Evolutionary conservation across 2,888 invertebrate species (phyloP).

Genomic region (Spodoptera exigua): DNA sequence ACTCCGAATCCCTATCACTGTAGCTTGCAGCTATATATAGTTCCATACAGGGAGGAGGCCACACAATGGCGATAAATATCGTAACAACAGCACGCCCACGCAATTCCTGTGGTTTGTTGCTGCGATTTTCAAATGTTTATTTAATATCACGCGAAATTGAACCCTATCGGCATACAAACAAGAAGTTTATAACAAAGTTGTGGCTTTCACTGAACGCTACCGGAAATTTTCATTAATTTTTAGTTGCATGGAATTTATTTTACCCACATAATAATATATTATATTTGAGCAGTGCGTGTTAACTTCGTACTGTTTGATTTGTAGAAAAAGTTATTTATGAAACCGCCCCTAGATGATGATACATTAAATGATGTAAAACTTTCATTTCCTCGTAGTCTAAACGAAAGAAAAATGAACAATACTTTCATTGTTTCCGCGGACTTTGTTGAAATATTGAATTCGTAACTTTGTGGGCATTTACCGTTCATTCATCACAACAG

Average conservation of each 20-base stretch:
- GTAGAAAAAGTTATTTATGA: conserved; percentile 3
- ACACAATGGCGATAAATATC: conserved; percentile 62
- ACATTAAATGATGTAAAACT: conserved; percentile 3
- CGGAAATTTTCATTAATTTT: conserved; percentile 34
- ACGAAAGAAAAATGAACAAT: conserved; percentile 42
- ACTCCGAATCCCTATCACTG: conserved; percentile 52
- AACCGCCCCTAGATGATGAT: not conserved
- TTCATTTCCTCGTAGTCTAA: conserved; percentile 18
- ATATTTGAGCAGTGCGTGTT: conserved; percentile 1
- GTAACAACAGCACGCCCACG: conserved; percentile 56
- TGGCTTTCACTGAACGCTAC: conserved; percentile 34
- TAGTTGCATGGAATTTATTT: not conserved
- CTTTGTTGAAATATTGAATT: conserved; percentile 43
- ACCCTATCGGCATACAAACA: conserved; percentile 46
- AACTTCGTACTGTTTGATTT: not conserved
- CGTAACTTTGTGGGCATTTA: conserved; percentile 38
- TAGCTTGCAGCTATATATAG: conserved; percentile 49
- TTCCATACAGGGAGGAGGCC: conserved; percentile 41
- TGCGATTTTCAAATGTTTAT: conserved; percentile 58
- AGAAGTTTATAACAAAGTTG: conserved; percentile 48
- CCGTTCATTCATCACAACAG: conserved; percentile 52
- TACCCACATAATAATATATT: not conserved
- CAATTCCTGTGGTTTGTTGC: conserved; percentile 53
- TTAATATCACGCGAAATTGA: conserved; percentile 40
- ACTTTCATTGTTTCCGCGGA: conserved; percentile 35